phyloP scores from a whole-genome alignment of 2,888 invertebrate genomes.

The Lasioglossum zephyrum region DNA sequence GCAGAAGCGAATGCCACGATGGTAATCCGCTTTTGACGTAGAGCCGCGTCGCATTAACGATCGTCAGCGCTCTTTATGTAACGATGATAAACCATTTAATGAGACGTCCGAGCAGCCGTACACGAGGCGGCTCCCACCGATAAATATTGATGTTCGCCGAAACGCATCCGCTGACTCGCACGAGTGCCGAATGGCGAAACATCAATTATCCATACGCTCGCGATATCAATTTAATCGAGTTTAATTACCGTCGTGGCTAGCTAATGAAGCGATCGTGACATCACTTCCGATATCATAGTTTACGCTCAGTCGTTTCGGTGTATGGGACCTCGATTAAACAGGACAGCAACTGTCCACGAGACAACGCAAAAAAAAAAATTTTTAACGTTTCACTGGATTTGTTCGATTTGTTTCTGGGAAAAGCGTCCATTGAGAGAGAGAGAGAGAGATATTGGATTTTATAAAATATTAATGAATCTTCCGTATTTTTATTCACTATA shows the following conservation, averaged over 20 bases:
- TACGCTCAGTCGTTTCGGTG: neutral
- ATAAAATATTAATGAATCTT: neutral
- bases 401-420: neutral
- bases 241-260: slow-evolving; percentile 27
- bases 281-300: slow-evolving; percentile 5
- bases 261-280: slow-evolving; percentile 5
- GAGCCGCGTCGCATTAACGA: slow-evolving; percentile 6
- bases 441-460: neutral
- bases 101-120: slow-evolving; percentile 10
- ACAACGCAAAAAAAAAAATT: neutral
- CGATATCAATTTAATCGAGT: slow-evolving; percentile 11
- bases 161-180: neutral
- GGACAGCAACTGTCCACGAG: neutral
- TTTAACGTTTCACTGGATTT: neutral
- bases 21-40: slow-evolving; percentile 26
- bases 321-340: neutral
- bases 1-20: neutral
- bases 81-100: slow-evolving; percentile 56
- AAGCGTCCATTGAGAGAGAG: too few relatives aligned
- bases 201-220: slow-evolving; percentile 1
- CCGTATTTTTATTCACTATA: too few relatives aligned
- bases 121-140: slow-evolving; percentile 39
- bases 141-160: slow-evolving; percentile 48
- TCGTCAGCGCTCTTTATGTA: slow-evolving; percentile 49
- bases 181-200: neutral